Percentiles rank a stretch among this genome's conserved stretches.
These are phyloP conservation scores for Rhaphigaster nebulosa DNA, from an alignment of 2,888 invertebrate species.

Conservation along the genomic window DNA sequence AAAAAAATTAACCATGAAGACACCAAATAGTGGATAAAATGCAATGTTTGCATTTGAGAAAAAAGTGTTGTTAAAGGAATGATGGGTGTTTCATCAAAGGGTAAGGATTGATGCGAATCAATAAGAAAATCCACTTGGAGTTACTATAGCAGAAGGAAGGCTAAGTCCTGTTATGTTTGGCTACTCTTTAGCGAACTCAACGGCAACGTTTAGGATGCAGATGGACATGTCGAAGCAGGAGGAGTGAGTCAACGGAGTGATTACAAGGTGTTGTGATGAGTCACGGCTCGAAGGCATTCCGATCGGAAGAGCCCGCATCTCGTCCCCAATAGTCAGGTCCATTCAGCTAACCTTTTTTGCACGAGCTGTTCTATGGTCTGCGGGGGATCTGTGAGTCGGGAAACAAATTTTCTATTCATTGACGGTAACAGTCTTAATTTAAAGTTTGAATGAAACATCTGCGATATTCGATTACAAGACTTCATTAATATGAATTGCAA, in stretches of 20 bases:
- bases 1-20: too few relatives aligned
- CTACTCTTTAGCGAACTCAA: too few relatives aligned
- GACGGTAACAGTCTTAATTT: neutral
- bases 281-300: neutral
- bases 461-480: neutral
- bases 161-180: too few relatives aligned
- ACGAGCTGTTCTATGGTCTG: neutral
- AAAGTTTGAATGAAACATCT: neutral
- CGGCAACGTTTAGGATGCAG: neutral
- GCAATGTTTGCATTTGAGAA: too few relatives aligned
- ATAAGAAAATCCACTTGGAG: too few relatives aligned
- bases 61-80: too few relatives aligned
- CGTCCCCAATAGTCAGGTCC: neutral
- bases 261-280: neutral
- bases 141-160: too few relatives aligned
- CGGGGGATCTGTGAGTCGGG: neutral
- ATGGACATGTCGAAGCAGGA: neutral
- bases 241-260: constrained; percentile 8
- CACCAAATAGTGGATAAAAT: too few relatives aligned
- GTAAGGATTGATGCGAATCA: too few relatives aligned
- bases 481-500: neutral
- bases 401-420: neutral
- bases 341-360: neutral
- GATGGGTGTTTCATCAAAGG: too few relatives aligned
- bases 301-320: neutral